phyloP scores from a whole-genome alignment of 2,888 invertebrate species.

The Trissonchulus latispiculum region DNA sequence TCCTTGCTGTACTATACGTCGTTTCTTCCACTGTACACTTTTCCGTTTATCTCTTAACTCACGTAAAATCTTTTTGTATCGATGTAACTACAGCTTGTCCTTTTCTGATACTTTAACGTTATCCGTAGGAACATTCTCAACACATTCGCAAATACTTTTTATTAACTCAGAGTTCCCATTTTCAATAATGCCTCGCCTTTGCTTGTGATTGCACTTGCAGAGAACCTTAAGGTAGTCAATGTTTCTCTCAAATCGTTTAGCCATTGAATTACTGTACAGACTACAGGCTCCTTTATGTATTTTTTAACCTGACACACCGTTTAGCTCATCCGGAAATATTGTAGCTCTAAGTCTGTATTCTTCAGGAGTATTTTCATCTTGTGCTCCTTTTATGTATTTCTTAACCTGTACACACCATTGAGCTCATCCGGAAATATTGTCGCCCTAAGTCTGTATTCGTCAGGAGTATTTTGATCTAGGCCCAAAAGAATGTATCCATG shows the following conservation, averaged over 20 bases:
- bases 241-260: neutral
- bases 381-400: neutral
- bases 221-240: too few relatives aligned
- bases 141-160: conserved; percentile 6
- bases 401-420: neutral
- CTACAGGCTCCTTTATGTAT: too few relatives aligned
- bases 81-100: neutral
- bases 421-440: neutral
- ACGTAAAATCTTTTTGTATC: neutral
- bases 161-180: neutral
- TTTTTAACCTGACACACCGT: too few relatives aligned
- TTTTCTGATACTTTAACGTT: neutral
- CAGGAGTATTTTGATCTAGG: conserved; percentile 1
- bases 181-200: neutral
- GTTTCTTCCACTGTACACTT: too few relatives aligned
- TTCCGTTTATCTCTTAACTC: neutral
- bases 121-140: neutral
- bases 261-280: too few relatives aligned
- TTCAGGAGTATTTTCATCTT: neutral
- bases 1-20: neutral
- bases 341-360: too few relatives aligned
- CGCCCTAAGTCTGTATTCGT: neutral
- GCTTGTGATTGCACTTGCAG: neutral
- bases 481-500: neutral
- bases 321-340: neutral